Base-by-base conservation (phyloP, 1,140 invertebrate species). In the Daktulosphaira vitifoliae region DNA sequence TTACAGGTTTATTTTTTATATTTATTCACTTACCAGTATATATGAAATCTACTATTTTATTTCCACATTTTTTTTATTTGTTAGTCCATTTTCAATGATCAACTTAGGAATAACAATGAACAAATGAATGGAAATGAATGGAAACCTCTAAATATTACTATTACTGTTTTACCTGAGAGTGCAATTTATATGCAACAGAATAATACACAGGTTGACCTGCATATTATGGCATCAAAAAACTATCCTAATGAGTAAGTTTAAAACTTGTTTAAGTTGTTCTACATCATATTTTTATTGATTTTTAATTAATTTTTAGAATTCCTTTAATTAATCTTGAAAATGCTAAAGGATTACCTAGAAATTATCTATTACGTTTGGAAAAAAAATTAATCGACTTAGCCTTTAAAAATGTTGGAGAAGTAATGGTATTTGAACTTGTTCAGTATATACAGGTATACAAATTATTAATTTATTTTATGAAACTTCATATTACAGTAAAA, bases 381-480 rank as follows among this genome's bases (percentile, higher is more conserved):
- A 70, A 74, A 29, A 78, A 86, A 70, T 73, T 90, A 23, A 72
- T 80, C 53, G 67, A 76, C 15, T 73, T 84, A 67, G 81, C 84
- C 0, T 70, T 75, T 46, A 72, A 77, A 50, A 71, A 82, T 18
- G 78, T 79, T 49, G 88, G 88, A 13, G 82, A 87, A 76, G 87
- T 86, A 25, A 86, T 90, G 82, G 83, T 92, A 48, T 86, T 83
- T 72, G 82, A 89, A 67, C 72, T 92, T 16, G 80, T 82, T 15
- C 81, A 86, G 70, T 76, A 82, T 70, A 81, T 87, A 2, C 77
- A 84, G 72, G 78, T 71, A 70, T 53, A 26, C 51, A 53, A 6
- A 26, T 37, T 53, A 6, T 53, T 26, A 37, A 26, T 5, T 16
- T 9, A 16, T 3, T 4, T 26, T 20, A 16, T 22, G n/a, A n/a